phyloP scores from a whole-genome alignment of 1,140 invertebrate genomes.

The Drosophila santomea region DNA sequence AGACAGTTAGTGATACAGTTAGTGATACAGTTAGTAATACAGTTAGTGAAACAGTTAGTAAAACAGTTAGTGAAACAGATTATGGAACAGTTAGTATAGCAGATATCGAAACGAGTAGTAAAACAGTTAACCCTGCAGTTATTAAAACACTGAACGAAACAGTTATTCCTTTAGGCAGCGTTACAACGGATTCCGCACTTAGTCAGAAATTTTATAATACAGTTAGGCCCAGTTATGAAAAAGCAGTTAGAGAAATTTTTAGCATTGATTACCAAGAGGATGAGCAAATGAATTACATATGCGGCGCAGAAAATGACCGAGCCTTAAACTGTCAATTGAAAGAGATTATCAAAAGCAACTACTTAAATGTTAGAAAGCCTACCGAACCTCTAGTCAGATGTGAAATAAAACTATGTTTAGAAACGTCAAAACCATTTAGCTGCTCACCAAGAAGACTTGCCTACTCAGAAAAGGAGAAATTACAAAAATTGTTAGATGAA shows the following conservation, averaged over 20 bases:
- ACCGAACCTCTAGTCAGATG: not conserved
- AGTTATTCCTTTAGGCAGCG: no score
- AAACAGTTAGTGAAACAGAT: not conserved
- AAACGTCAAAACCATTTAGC: no score
- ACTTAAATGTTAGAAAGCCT: no score
- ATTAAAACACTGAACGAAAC: not conserved
- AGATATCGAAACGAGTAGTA: not conserved
- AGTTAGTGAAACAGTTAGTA: not conserved
- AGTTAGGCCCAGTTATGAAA: not conserved
- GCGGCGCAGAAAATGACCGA: no score
- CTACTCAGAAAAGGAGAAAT: not conserved
- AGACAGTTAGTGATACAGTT: not conserved
- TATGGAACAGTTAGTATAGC: not conserved
- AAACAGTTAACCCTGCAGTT: not conserved
- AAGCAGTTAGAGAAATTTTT: not conserved
- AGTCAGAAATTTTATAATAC: not conserved
- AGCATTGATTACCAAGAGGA: not conserved
- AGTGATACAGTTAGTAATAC: not conserved
- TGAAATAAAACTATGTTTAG: not conserved
- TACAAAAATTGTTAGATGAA: conserved; percentile 6
- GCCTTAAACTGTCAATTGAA: no score
- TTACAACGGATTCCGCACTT: not conserved
- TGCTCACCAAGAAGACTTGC: not conserved
- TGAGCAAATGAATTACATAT: not conserved
- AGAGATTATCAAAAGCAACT: no score